These are phyloP conservation scores for Toxotes jaculatrix DNA, from an alignment of 2,113 vertebrate genomes.

Conservation along the genomic window DNA sequence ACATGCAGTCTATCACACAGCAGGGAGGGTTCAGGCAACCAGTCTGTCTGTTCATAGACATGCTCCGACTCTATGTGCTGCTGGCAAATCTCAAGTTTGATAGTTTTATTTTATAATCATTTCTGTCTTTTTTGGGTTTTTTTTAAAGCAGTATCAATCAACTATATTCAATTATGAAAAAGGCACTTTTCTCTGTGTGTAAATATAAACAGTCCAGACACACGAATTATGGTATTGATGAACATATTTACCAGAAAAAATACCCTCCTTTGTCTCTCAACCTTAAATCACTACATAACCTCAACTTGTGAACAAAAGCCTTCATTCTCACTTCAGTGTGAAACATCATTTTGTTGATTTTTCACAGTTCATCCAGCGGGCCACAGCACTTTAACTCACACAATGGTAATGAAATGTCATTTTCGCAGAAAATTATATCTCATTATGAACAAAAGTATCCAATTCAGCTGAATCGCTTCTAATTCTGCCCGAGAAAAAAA, in stretches of 20 bases:
- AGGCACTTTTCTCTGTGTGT: neutral
- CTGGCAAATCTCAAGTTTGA: too few relatives aligned
- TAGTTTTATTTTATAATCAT: too few relatives aligned
- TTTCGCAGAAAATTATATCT: slow-evolving; percentile 23
- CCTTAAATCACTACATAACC: neutral
- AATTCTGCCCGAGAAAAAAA: neutral
- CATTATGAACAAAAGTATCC: slow-evolving; percentile 15
- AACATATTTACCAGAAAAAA: neutral
- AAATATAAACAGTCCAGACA: neutral
- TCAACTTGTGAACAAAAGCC: neutral
- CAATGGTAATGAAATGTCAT: slow-evolving; percentile 18
- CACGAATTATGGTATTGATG: neutral
- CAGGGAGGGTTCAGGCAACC: neutral
- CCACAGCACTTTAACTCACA: slow-evolving; percentile 10
- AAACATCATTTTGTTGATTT: slow-evolving; percentile 18
- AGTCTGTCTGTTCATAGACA: neutral
- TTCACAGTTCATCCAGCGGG: neutral
- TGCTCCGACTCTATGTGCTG: neutral
- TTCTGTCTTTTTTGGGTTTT: too few relatives aligned
- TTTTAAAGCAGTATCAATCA: neutral
- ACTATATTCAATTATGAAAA: neutral
- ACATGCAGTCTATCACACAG: neutral
- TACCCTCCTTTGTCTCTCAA: neutral
- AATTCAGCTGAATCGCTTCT: neutral
- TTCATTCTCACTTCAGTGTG: neutral